phyloP scores from a whole-genome alignment of 2,888 invertebrate genomes.

The Lasioglossum figueresi region DNA sequence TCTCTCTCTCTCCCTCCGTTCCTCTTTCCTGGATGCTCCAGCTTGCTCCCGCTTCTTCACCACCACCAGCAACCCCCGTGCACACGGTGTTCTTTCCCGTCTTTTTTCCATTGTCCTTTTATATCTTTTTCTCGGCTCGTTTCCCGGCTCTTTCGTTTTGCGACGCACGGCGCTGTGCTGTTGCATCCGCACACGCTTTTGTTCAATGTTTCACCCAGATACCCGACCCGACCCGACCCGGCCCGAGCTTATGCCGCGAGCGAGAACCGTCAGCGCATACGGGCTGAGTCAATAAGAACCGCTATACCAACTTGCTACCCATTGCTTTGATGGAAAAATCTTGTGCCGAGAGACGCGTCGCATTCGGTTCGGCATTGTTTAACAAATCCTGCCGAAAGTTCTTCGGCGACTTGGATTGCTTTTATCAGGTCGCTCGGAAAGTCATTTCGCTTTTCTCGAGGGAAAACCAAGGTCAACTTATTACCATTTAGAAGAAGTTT shows the following conservation, averaged over 20 bases:
- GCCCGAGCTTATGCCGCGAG: not conserved
- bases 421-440: not conserved
- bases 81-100: not conserved
- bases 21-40: not conserved
- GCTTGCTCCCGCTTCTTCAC: not conserved
- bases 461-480: no score
- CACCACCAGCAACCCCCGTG: not conserved
- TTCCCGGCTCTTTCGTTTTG: not conserved
- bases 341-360: not conserved
- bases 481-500: no score
- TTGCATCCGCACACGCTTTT: not conserved
- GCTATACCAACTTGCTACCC: not conserved
- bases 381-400: not conserved
- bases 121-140: constrained; percentile 14
- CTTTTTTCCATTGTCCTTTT: not conserved
- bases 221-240: not conserved
- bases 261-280: not conserved
- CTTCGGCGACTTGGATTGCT: not conserved
- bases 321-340: not conserved
- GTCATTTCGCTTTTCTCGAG: no score
- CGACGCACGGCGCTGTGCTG: constrained; percentile 1
- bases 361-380: not conserved
- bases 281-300: constrained; percentile 1
- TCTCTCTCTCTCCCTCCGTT: not conserved
- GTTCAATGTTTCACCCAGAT: not conserved